Conservation (phyloP, 2,888 invertebrate genomes). For the Apodemia duryi region DNA sequence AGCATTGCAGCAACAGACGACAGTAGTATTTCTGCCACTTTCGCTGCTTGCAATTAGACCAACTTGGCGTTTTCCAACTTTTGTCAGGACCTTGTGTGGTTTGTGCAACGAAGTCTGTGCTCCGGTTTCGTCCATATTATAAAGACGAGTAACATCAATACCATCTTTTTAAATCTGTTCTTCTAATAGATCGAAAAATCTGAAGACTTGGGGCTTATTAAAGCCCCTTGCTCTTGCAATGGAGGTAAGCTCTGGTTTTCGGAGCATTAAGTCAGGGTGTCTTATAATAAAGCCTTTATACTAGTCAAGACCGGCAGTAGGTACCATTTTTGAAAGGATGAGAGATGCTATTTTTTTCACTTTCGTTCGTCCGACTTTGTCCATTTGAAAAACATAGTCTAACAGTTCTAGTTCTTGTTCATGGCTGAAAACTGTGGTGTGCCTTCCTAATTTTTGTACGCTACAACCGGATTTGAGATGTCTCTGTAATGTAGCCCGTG, state of each 20-base stretch:
- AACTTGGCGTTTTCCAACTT: neutral
- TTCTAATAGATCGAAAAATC: constrained; percentile 10
- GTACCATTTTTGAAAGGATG: too few relatives aligned
- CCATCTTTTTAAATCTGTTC: neutral
- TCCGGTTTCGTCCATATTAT: constrained; percentile 3
- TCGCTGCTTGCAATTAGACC: neutral
- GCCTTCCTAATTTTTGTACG: too few relatives aligned
- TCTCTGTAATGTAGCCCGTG: too few relatives aligned
- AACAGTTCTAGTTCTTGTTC: too few relatives aligned
- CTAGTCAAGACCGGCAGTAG: neutral
- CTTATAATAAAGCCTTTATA: neutral
- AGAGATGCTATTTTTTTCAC: too few relatives aligned
- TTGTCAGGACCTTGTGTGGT: constrained; percentile 3
- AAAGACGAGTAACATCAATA: constrained; percentile 5
- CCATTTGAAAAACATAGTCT: too few relatives aligned
- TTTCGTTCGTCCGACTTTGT: too few relatives aligned
- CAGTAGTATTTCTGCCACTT: neutral
- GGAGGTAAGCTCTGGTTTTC: constrained; percentile 6
- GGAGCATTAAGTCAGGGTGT: neutral
- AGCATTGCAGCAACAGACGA: neutral
- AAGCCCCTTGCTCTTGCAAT: neutral
- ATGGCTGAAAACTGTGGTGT: too few relatives aligned
- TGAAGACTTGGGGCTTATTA: neutral
- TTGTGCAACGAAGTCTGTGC: constrained; percentile 1
- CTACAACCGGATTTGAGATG: too few relatives aligned